Base-by-base conservation (phyloP, 2,113 vertebrate species). In the Ceuthmochares aereus region DNA sequence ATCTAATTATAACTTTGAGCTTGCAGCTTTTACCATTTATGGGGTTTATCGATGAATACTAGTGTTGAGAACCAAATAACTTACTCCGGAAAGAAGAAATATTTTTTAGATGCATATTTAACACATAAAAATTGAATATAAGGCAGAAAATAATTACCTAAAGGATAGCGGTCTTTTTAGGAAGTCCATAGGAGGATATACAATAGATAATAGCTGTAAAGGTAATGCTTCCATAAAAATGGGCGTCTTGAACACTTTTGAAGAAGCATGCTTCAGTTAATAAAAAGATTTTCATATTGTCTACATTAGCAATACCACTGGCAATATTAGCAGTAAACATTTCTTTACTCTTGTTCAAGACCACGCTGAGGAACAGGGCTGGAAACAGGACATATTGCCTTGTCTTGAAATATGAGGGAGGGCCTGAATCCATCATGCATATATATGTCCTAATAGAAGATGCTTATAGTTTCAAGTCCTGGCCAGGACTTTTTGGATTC, bases 1-100 rank as follows among this genome's bases (percentile, higher is more conserved):
- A 58, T 95, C 96, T 98, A 98, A 98, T 97, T 98, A 97, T 97
- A 98, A 90, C 96, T 95, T 42, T 25, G 63, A 96, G 74, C 69
- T 95, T 96, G 80, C 82, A 91, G 55, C 67, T 97, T 97, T 98
- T 96, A 94, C 92, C 95, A 83, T 96, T 95, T 97, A 85, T 97
- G 93, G 87, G 49, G 69, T 79, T 96, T 94, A 94, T 51, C 89
- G 84, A 91, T 7, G 88, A 97, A 94, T 90, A 90, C 42, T 12
- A 2, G 37, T 82, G 32, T 14, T 88, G 89, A 97, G 82, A 87
- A 96, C 77, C 34, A 94, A 87, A 84, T 80, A 81, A 76, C 62
- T 90, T 86, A 84, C 78, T 89, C n/a, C 86, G 30, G 89, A 96
- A 94, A 84, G 45, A 92, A 72, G 30, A 89, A 93, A 63, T 17